Conservation (phyloP, 30 jellyfish, hydroid and myxozoan species). For the Catostylus mosaicus region DNA sequence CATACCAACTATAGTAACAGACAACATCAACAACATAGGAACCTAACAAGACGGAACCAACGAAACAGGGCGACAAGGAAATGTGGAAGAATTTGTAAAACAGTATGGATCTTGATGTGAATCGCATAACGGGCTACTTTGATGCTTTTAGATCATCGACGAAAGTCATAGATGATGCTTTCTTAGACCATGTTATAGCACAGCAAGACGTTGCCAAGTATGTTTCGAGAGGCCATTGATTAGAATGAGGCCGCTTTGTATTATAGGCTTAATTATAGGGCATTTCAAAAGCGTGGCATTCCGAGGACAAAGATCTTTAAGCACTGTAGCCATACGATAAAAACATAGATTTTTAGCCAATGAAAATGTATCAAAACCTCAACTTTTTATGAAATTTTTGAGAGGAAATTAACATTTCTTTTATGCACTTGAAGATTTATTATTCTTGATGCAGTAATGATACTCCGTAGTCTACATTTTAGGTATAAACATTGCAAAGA, state of each 20-base stretch:
- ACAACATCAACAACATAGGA: too few species aligned
- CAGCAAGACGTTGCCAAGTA: not conserved
- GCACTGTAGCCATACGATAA: not conserved
- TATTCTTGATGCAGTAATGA: not conserved
- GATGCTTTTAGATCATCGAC: constrained; percentile 6
- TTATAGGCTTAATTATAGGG: not conserved
- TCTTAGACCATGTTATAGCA: not conserved
- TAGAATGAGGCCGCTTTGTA: not conserved
- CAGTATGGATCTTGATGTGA: too few species aligned
- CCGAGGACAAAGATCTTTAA: not conserved
- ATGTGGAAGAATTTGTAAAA: too few species aligned
- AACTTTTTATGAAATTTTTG: not conserved
- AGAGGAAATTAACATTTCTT: not conserved
- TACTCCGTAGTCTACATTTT: not conserved
- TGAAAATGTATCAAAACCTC: not conserved
- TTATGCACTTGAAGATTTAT: not conserved
- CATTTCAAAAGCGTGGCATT: not conserved
- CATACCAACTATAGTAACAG: too few species aligned
- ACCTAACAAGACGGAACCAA: too few species aligned
- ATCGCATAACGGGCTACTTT: not conserved
- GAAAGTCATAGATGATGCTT: not conserved
- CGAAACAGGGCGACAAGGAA: too few species aligned
- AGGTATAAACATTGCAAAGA: constrained; percentile 15
- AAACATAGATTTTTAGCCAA: too few species aligned
- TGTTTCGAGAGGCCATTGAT: not conserved